A percentile compares a stretch with the other conserved stretches of the same genome.
Conservation (phyloP, 1,140 invertebrate genomes). For the Xylocopa sonorina region DNA sequence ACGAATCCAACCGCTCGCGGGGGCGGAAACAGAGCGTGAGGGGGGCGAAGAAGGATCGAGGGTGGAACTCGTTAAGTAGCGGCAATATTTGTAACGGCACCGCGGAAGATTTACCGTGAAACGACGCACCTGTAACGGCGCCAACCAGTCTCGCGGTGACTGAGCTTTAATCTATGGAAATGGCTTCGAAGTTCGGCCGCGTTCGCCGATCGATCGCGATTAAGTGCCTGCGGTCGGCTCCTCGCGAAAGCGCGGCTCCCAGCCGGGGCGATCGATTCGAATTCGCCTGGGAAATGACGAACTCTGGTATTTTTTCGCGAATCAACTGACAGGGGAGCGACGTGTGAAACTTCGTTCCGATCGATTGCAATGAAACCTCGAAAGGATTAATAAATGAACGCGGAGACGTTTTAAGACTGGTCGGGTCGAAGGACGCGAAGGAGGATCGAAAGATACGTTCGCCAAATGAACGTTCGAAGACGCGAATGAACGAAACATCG, state of each 20-base stretch:
- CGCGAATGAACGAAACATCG: no score
- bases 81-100: conserved; percentile 63
- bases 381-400: no score
- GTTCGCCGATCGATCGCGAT: conserved; percentile 24
- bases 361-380: no score
- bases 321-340: no score
- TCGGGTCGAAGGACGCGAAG: no score
- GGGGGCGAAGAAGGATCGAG: background rate
- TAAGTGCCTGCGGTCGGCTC: background rate
- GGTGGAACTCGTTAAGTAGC: conserved; percentile 48
- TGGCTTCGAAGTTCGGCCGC: conserved; percentile 9
- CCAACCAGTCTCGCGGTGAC: background rate
- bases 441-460: no score
- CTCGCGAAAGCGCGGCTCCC: background rate
- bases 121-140: conserved; percentile 47
- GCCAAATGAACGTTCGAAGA: no score
- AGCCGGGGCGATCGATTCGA: background rate
- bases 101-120: conserved; percentile 57
- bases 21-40: background rate
- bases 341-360: no score
- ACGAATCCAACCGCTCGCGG: conserved; percentile 44
- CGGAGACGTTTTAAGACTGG: no score
- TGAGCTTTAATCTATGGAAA: conserved; percentile 40
- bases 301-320: background rate
- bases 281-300: background rate